Base-by-base conservation (phyloP, 2,797 vertebrate genomes). In the Mus spretus region DNA sequence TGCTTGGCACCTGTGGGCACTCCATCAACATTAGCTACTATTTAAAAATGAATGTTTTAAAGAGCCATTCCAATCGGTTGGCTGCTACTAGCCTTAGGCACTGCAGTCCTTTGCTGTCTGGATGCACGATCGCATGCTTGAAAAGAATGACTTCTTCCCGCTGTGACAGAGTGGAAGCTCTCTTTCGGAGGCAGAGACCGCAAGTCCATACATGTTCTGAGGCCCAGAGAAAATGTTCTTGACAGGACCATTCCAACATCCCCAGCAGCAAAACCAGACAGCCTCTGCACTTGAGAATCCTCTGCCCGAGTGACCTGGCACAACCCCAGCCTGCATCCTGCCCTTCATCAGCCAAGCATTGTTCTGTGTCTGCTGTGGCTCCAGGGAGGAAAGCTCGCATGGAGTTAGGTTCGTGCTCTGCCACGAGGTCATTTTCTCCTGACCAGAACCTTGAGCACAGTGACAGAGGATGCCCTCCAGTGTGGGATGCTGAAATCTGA, bases 201-300 rank as follows among this genome's bases (percentile, higher is more conserved):
- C 91, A 82, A 92, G 55, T 28, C 72, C 31, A 37, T 2, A 14
- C 50, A 34, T 31, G 85, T 57, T 82, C 74, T 79, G 47, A 96
- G 85, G n/a, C 61, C 72, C 65, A 55, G 84, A 85, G 81, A 82
- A 85, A 94, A 93, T 14, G 74, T 85, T 90, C 59, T 65, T 74
- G 3, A 55, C 24, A 79, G 82, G 65, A 83, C 77, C 34, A 40
- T n/a, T 37, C 59, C 88, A 78, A 40, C 20, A 67, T 34, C 28
- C 19, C 59, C 50, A 10, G 26, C 59, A 75, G 59, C 59, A 77
- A 65, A 91, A 81, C 22, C 44, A 84, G 6, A 15, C 31, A 12
- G 13, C 37, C 44, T 13, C 20, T 19, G 4, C 11, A 11, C 20
- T 74, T 34, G 40, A 17, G 47, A 50, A 67, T 92, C 77, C 5